Percentiles rank a stretch among this genome's conserved stretches.
Conservation (phyloP, 2,888 invertebrate species). For the Brachyptera risi region DNA sequence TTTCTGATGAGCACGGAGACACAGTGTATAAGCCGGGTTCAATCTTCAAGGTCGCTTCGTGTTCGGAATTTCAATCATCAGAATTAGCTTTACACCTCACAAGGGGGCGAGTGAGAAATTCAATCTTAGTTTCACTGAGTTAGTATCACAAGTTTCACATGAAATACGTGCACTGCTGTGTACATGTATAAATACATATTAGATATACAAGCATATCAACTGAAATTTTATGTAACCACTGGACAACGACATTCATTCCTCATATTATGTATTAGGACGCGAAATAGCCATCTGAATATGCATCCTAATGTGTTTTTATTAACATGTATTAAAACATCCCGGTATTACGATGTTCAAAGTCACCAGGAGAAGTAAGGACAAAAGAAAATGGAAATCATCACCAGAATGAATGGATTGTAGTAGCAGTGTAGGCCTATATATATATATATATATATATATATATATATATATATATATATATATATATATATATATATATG, state of each 20-base stretch:
- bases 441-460: too few species aligned
- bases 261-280: background rate
- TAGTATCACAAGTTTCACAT: slow-evolving; percentile 17
- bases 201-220: too few species aligned
- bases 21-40: too few species aligned
- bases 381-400: slow-evolving; percentile 19
- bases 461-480: too few species aligned
- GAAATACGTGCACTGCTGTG: slow-evolving; percentile 11
- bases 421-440: too few species aligned
- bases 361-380: background rate
- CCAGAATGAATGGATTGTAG: slow-evolving; percentile 7
- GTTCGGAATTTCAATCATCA: slow-evolving; percentile 7
- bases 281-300: background rate
- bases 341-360: background rate
- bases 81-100: slow-evolving; percentile 1
- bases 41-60: slow-evolving; percentile 1
- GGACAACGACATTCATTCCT: background rate
- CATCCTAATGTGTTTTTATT: background rate
- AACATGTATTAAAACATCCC: background rate
- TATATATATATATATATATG: too few species aligned
- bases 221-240: background rate
- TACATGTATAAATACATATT: too few species aligned
- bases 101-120: background rate
- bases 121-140: slow-evolving; percentile 14
- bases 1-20: too few species aligned